phyloP scores from a whole-genome alignment of 2,797 vertebrate species.

The Xiphophorus birchmanni region DNA sequence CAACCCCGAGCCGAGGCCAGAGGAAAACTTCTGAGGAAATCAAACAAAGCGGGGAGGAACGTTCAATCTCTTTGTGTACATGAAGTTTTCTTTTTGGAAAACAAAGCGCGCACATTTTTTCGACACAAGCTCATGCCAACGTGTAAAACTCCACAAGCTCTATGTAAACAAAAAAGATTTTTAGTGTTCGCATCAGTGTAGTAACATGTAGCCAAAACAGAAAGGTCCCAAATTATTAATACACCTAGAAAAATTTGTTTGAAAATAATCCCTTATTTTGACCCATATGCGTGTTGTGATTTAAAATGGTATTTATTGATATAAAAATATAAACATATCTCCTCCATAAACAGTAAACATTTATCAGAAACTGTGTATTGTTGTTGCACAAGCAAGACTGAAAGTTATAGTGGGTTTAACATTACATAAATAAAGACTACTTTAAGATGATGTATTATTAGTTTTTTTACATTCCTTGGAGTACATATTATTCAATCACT shows the following conservation, averaged over 20 bases:
- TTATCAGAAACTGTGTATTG: not conserved
- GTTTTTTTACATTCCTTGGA: not conserved
- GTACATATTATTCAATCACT: not conserved
- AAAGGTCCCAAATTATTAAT: not conserved
- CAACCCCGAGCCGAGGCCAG: slow-evolving; percentile 2
- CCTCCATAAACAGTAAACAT: not conserved
- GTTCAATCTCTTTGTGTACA: slow-evolving; percentile 1
- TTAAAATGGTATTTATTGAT: not conserved
- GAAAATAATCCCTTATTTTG: not conserved
- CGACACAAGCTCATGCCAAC: not conserved
- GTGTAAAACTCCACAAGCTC: not conserved
- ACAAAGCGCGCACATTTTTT: not conserved
- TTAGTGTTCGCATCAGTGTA: slow-evolving; percentile 44
- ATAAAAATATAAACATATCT: not conserved
- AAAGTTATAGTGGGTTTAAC: not conserved
- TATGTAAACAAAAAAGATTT: slow-evolving; percentile 7
- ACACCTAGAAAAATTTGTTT: no score
- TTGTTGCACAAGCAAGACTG: not conserved
- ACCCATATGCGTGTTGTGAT: not conserved
- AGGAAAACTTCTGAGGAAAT: slow-evolving; percentile 1
- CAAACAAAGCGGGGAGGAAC: slow-evolving; percentile 24
- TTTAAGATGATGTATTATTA: not conserved
- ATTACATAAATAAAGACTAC: not conserved
- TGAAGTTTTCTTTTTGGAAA: not conserved
- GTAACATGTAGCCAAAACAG: slow-evolving; percentile 11